These are phyloP conservation scores for Sakesphorus luctuosus DNA, from an alignment of 2,113 vertebrate genomes.

Conservation along the genomic window DNA sequence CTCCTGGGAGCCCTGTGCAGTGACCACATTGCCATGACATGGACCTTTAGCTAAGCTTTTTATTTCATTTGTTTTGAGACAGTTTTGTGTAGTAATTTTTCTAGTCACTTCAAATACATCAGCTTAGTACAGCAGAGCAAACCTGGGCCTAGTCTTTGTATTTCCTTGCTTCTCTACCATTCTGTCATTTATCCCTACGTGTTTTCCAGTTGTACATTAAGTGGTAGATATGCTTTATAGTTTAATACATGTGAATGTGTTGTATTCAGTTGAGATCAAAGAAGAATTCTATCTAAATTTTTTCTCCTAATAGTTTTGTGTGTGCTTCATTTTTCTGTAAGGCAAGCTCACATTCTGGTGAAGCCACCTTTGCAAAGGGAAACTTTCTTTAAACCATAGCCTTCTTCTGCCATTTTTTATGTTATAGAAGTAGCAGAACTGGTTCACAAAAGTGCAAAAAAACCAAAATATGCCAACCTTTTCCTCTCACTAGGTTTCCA, in stretches of 20 bases:
- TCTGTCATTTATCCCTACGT: neutral
- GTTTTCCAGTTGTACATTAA: neutral
- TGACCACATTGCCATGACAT: accelerated
- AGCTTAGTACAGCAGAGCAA: neutral
- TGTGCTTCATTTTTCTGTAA: neutral
- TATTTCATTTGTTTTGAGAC: neutral
- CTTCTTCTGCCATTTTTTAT: neutral
- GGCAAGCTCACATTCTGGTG: neutral
- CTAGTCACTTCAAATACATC: neutral
- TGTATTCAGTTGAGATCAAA: neutral
- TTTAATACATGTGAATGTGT: neutral
- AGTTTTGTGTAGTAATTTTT: neutral
- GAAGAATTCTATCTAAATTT: neutral
- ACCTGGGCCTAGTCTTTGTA: neutral
- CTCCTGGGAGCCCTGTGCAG: neutral
- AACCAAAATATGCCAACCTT: neutral
- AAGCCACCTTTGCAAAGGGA: neutral
- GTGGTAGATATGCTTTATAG: neutral
- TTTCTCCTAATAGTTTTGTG: neutral
- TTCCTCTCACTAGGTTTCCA: neutral
- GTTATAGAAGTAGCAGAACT: neutral
- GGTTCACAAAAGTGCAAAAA: neutral
- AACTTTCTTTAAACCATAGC: neutral
- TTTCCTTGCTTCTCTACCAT: neutral
- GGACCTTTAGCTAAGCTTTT: neutral